Evolutionary conservation across 2,888 invertebrate species (phyloP).

Genomic region (Achlya flavicornis): DNA sequence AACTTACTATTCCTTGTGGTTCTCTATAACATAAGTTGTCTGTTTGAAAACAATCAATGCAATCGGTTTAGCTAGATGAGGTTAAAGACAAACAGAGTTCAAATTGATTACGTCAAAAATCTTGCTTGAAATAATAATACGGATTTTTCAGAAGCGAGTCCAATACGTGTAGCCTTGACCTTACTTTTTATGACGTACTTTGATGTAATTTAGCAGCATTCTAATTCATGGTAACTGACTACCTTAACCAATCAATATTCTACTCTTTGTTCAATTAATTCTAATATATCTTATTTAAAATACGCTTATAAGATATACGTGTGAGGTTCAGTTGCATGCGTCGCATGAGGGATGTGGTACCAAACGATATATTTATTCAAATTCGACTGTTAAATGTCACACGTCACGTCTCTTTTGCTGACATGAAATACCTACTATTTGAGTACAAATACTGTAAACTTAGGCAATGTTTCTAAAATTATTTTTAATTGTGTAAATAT

Average conservation of each 20-base stretch:
- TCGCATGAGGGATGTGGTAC: conserved; percentile 13
- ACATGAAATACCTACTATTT: conserved; percentile 3
- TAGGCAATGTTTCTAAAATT: conserved; percentile 10
- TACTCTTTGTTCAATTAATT: not conserved
- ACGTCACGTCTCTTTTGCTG: conserved; percentile 35
- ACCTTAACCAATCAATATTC: not conserved
- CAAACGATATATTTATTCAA: conserved; percentile 44
- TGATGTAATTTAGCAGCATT: not conserved
- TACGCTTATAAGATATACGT: conserved; percentile 7
- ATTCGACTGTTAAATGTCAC: conserved; percentile 48
- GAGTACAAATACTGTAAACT: conserved; percentile 32
- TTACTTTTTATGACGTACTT: not conserved
- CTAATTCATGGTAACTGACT: not conserved
- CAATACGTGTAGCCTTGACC: not conserved
- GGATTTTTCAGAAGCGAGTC: too few species aligned
- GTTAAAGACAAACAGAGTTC: not conserved
- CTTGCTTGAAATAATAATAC: too few species aligned
- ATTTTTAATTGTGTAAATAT: not conserved
- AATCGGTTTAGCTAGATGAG: not conserved
- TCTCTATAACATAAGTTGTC: too few species aligned
- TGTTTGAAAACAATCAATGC: too few species aligned
- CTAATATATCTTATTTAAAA: not conserved
- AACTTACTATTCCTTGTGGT: too few species aligned
- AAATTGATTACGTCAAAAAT: too few species aligned
- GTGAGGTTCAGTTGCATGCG: conserved; percentile 18